Base-by-base conservation (phyloP, 1,140 invertebrate genomes). In the Diprion similis region DNA sequence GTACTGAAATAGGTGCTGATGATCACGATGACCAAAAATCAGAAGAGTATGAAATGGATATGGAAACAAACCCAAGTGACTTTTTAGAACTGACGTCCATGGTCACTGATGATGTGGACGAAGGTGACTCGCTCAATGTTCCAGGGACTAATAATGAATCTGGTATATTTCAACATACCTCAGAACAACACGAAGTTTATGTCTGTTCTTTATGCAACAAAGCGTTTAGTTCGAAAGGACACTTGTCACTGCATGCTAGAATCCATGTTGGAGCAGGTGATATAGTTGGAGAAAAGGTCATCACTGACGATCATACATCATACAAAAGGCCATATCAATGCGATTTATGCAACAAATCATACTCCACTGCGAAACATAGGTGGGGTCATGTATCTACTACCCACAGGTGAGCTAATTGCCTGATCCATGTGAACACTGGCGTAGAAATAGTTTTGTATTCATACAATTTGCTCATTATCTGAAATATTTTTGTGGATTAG, bases 301-400 rank as follows among this genome's bases (percentile, higher is more conserved):
- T 88, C 73, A 88, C 87, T 11, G 87, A 88, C 68, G 86, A 88
- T 73, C 86, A 88, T 72, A 88, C 87, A 9, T 88, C 87, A 0
- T 88, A 86, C 73, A 87, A 88, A 77, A 88, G 89, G 75, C 87
- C 89, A 11, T 89, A 88, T 71, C 86, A 86, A 59, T 90, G 89
- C 72, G 89, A 90, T 78, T 83, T 90, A 10, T 90, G 89, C 77
- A 86, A 86, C 75, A 90, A 90, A 75, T 87, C 89, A 6, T 90
- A 89, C 78, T 89, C 89, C 6, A 88, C 88, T 2, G 88, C 89
- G 0, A 90, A 90, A 78, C 89, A 90, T 78, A 83, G 89, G 46
- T 90, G 89, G 89, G 89, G 88, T 66, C 89, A 90, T 71, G 89
- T 90, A 13, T 89, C 88, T 15, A 87, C 88, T 1, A 84, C 84